phyloP scores from a whole-genome alignment of 2,797 vertebrate genomes.

The Centropyge bicolor region DNA sequence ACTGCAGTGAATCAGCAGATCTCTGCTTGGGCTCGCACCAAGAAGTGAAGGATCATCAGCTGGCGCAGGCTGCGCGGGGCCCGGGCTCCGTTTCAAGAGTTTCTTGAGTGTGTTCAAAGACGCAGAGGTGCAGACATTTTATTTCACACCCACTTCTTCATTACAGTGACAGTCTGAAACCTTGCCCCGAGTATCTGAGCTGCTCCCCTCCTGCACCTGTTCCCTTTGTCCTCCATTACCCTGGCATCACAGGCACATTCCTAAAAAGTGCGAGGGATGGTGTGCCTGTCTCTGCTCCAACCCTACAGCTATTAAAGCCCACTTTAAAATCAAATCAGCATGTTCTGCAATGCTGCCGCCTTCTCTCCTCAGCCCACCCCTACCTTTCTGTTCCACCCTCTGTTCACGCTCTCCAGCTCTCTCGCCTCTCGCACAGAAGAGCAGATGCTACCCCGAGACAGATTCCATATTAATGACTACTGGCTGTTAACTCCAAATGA shows the following conservation, averaged over 20 bases:
- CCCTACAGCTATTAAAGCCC: conserved; percentile 59
- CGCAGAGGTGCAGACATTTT: conserved; percentile 26
- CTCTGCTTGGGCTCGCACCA: conserved; percentile 53
- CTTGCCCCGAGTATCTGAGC: background rate
- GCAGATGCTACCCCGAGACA: conserved; percentile 66
- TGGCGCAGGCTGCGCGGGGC: conserved; percentile 38
- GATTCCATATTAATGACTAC: conserved; percentile 64
- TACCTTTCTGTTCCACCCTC: conserved; percentile 1
- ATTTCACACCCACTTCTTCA: conserved; percentile 22
- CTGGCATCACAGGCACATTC: conserved; percentile 20
- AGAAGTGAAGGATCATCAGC: conserved; percentile 42
- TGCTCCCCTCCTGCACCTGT: conserved; percentile 25
- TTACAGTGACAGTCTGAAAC: conserved; percentile 40
- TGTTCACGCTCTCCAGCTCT: conserved; percentile 34
- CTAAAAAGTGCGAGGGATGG: conserved; percentile 17
- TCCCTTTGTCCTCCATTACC: conserved; percentile 37
- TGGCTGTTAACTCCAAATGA: conserved; percentile 62
- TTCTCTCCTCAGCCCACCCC: conserved; percentile 7
- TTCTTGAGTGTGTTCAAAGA: conserved; percentile 26
- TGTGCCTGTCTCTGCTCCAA: conserved; percentile 35
- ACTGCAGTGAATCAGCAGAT: conserved; percentile 83
- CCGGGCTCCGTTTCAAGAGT: conserved; percentile 27
- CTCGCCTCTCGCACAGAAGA: conserved; percentile 37
- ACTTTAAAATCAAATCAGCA: conserved; percentile 68
- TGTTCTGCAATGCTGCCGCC: conserved; percentile 48